Conservation (phyloP, 2,888 invertebrate genomes). For the Dasypogon diadema region DNA sequence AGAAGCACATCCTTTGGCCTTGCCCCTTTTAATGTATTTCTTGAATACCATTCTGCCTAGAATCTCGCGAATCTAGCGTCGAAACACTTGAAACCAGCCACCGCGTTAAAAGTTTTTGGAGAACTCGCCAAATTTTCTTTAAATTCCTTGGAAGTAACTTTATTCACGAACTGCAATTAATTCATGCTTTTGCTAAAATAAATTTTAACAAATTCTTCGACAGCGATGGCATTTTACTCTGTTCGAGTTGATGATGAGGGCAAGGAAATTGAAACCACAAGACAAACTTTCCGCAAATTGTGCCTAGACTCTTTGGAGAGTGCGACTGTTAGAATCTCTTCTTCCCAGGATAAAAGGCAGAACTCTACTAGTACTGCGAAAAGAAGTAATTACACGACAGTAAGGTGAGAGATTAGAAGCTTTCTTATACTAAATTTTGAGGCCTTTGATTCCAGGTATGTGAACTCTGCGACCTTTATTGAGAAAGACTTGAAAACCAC, state of each 20-base stretch:
- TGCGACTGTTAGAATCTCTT: too few relatives aligned
- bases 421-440: background rate
- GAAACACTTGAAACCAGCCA: background rate
- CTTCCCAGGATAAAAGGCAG: background rate
- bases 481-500: constrained; percentile 56
- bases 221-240: constrained; percentile 61
- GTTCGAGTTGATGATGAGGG: constrained; percentile 59
- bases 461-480: constrained; percentile 60
- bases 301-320: background rate
- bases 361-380: background rate
- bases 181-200: background rate
- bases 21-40: constrained; percentile 1
- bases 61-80: background rate
- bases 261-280: constrained; percentile 54
- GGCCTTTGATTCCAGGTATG: constrained; percentile 56
- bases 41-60: background rate
- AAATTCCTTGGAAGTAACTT: too few relatives aligned
- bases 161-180: too few relatives aligned
- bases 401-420: constrained; percentile 16
- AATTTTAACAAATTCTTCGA: background rate
- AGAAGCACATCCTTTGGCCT: background rate
- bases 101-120: background rate
- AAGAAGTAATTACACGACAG: constrained; percentile 38
- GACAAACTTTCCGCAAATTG: background rate
- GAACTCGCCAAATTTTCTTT: background rate